A percentile compares a stretch with the other conserved stretches of the same genome.
These are phyloP conservation scores for Corapipo altera DNA, from an alignment of 2,113 vertebrate genomes.

Conservation along the genomic window DNA sequence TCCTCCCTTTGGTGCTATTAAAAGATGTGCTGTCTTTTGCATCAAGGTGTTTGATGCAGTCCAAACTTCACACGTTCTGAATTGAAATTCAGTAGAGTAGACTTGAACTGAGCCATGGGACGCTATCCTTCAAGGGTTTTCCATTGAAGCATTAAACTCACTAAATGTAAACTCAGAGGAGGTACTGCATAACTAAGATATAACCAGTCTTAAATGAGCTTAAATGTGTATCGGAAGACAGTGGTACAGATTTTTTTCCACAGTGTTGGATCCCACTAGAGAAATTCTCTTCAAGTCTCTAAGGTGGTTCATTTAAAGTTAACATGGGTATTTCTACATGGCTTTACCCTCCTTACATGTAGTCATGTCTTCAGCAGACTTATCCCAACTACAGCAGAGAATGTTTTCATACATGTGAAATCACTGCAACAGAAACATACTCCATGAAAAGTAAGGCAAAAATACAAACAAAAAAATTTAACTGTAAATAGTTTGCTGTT, in stretches of 20 bases:
- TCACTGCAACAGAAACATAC: neutral
- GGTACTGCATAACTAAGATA: neutral
- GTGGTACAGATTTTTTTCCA: neutral
- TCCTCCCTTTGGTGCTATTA: neutral
- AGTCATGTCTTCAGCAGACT: neutral
- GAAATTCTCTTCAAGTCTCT: neutral
- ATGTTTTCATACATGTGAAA: neutral
- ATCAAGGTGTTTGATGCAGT: neutral
- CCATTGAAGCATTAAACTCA: neutral
- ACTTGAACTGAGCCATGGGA: neutral
- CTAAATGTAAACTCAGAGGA: neutral
- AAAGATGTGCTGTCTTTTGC: neutral
- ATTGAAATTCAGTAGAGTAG: neutral
- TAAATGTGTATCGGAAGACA: neutral
- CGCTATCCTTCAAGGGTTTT: neutral
- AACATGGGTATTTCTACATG: neutral
- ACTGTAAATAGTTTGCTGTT: neutral
- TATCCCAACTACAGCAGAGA: neutral
- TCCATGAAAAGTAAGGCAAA: neutral
- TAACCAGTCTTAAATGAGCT: neutral
- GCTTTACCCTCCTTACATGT: fast-evolving
- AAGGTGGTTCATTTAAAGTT: neutral
- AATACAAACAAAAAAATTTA: neutral
- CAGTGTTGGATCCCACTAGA: neutral
- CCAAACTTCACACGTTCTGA: neutral